Evolutionary conservation across 2,113 vertebrate species (phyloP), one percentile per base, ranked within the genome.

Genomic region (human): DNA sequence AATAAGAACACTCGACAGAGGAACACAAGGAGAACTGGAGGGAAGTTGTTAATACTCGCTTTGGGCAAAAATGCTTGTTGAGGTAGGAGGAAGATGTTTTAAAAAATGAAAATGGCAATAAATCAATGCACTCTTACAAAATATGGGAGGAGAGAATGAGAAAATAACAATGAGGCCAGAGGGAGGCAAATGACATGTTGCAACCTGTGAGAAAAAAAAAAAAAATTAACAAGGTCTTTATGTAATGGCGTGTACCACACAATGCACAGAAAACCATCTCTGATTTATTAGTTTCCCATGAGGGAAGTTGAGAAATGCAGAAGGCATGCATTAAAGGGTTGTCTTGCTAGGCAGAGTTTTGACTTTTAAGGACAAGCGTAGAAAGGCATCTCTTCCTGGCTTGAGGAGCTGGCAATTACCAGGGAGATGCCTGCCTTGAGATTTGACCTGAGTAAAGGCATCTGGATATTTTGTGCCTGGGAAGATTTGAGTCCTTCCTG

Each of bases 171-270:
- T 10, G 35, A 84, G 40, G 38, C 32, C 22, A 57, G 66, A n/a
- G 75, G 72, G 52, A 94, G 92, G 59, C 4, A 12, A 43, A 40
- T 30, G 48, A 2, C 32, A 35, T 40, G 9, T 45, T 92, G 10
- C 59, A 90, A 80, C 66, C 90, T 59, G 1, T 22, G 68, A 43
- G 66, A 66, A 35, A 84, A 89, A 84, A 89, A 40, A 27, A 1
- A 73, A 84, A 93, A 97, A 96, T 80, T 40, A 90, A 50, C 40
- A 89, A 96, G 43, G 52, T 9, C 48, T 96, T 96, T 93, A 92
- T 64, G 90, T 50, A 85, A 48, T 13, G 40, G 84, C 0, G 50
- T 22, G 48, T 20, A 48, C 48, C 93, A 83, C 80, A 76, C 52
- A 30, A 88, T n/a, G n/a, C 18, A 43, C 93, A 96, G 84, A 94